Evolutionary conservation across 2,888 invertebrate species (phyloP).

Genomic region (Artemia sinica): DNA sequence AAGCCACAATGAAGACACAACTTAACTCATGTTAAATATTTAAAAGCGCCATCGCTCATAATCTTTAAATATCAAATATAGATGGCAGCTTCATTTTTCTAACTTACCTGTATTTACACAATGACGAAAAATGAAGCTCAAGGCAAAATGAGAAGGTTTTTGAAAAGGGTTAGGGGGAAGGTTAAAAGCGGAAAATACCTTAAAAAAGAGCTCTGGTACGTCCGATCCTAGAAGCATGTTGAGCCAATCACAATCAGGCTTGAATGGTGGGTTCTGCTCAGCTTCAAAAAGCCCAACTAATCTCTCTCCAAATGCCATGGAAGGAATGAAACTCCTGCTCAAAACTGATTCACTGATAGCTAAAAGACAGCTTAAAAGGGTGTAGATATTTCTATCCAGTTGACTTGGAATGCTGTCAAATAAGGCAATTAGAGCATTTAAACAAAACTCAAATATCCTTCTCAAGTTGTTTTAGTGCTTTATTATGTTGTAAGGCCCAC

Average conservation of each 20-base stretch:
- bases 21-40: no score
- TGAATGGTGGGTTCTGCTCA: conserved; percentile 45
- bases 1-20: no score
- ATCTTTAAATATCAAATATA: no score
- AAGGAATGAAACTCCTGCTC: conserved; percentile 61
- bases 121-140: no score
- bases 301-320: conserved; percentile 44
- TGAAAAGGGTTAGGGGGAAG: conserved; percentile 14
- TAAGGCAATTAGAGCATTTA: conserved; percentile 44
- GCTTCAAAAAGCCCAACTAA: conserved; percentile 52
- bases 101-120: no score
- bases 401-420: conserved; percentile 30
- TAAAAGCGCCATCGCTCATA: no score
- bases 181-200: conserved; percentile 32
- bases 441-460: conserved; percentile 55
- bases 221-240: conserved; percentile 56
- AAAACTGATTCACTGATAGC: conserved; percentile 58
- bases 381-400: conserved; percentile 34
- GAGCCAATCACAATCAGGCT: conserved; percentile 49
- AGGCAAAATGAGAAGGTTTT: neutral
- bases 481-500: no score
- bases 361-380: conserved; percentile 49
- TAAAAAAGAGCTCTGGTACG: conserved; percentile 58
- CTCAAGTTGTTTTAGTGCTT: no score
- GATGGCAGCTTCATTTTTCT: no score